Evolutionary conservation across 2,888 invertebrate genomes (phyloP), one percentile per base, ranked within the genome.

Genomic region (Portevinia maculata): DNA sequence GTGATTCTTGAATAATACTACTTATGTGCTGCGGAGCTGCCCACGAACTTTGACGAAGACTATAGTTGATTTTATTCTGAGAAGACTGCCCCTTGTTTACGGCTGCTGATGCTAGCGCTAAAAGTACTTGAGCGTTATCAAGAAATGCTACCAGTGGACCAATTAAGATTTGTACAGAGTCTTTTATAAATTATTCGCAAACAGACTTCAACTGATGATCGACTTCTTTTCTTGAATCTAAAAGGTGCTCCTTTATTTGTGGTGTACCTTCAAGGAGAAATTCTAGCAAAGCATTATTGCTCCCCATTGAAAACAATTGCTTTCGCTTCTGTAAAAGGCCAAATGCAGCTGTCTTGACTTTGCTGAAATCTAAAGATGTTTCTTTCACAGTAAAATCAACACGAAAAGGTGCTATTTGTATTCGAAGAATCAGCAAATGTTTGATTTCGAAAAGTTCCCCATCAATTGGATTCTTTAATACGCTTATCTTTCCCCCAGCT

Each of bases 371-470:
- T 84, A 99, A 90, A 15, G 95, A 94, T 5, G 98, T 97, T 90
- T 99, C 99, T 88, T 96, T 97, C 0, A 98, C 94, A 0, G 97
- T 94, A 86, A 97, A 97, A 88, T 98, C 99, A 0, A 97, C 97
- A 90, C 99, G 98, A 89, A 99, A 99, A 0, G 99, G 99, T 0
- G 99, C 98, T 28, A 99, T 99, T 90, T 99, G 99, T 89, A 99
- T 99, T 19, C 99, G 92, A 1, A 99, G 92, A 74, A 99, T 99
- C 2, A 99, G 92, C 74, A 99, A 91, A 91, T 99, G 99, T 89
- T 99, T 99, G 46, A 99, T 97, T 91, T 99, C 95, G 90, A 99
- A 99, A n/a, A 99, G 92, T 88, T 97, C 95, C 0, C 97, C 98
- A 91, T 99, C 99, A n/a, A 98, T 92, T n/a, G 92, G 91, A 0